Conservation (phyloP, 2,888 invertebrate genomes). For the Halocaridina rubra region DNA sequence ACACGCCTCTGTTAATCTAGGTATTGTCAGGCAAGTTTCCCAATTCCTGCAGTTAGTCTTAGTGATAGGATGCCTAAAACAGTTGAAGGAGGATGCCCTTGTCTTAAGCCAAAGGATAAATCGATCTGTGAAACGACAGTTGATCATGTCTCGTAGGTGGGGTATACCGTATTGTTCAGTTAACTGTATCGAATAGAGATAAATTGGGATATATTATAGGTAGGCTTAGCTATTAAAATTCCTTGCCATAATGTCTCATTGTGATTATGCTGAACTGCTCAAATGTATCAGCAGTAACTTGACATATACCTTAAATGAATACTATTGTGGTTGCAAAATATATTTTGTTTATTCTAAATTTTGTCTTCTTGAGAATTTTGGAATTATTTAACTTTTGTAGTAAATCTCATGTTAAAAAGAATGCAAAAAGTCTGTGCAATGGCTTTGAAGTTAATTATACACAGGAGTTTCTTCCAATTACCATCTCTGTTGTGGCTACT, state of each 20-base stretch:
- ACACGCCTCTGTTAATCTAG: background rate
- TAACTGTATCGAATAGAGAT: too few relatives aligned
- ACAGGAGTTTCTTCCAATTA: background rate
- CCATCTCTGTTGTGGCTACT: background rate
- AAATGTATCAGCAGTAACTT: too few relatives aligned
- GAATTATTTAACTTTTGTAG: background rate
- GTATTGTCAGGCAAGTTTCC: background rate
- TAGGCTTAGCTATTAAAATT: too few relatives aligned
- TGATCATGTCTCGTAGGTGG: background rate
- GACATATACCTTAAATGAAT: too few relatives aligned
- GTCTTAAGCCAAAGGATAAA: background rate
- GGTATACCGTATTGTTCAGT: background rate
- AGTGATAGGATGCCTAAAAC: slow-evolving; percentile 1
- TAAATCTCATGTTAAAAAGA: background rate
- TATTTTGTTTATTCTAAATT: background rate
- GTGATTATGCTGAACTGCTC: too few relatives aligned
- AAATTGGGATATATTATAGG: too few relatives aligned
- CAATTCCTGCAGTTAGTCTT: background rate
- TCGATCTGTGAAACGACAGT: background rate
- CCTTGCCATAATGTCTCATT: too few relatives aligned
- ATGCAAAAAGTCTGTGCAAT: background rate
- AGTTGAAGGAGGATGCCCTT: background rate
- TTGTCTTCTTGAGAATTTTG: background rate
- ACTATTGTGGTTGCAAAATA: background rate
- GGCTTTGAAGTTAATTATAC: too few relatives aligned